phyloP scores from a whole-genome alignment of 2,888 invertebrate genomes.

The Drosophila bunnanda region DNA sequence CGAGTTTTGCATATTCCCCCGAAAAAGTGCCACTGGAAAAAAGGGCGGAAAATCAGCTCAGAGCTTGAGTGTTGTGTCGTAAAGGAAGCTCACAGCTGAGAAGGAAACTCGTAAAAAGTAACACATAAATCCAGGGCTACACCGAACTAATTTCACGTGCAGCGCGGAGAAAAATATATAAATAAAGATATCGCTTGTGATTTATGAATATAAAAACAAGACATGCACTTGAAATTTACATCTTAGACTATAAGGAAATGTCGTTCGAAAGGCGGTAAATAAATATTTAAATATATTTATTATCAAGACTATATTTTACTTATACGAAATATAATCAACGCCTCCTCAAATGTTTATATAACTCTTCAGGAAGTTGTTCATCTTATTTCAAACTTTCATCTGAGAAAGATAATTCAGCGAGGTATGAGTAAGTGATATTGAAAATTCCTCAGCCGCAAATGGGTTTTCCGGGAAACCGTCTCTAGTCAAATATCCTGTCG shows the following conservation, averaged over 20 bases:
- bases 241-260: background rate
- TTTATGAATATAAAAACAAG: background rate
- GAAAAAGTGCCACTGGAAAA: background rate
- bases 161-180: background rate
- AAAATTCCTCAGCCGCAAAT: slow-evolving; percentile 25
- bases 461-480: slow-evolving; percentile 11
- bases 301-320: background rate
- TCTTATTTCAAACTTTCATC: background rate
- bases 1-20: slow-evolving; percentile 39
- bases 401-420: too few species aligned
- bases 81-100: background rate
- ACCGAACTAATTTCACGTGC: background rate
- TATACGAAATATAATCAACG: background rate
- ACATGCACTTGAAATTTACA: background rate
- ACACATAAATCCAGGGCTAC: slow-evolving; percentile 10
- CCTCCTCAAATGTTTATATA: background rate
- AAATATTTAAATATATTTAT: background rate
- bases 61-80: slow-evolving; percentile 6
- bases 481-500: slow-evolving; percentile 10
- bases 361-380: background rate
- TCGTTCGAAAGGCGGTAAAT: background rate
- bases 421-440: slow-evolving; percentile 6
- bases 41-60: background rate
- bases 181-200: background rate
- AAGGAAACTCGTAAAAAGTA: slow-evolving; percentile 7